Evolutionary conservation across 2,888 invertebrate species (phyloP), one percentile per base, ranked within the genome.

Genomic region (Callyntrura sp.): DNA sequence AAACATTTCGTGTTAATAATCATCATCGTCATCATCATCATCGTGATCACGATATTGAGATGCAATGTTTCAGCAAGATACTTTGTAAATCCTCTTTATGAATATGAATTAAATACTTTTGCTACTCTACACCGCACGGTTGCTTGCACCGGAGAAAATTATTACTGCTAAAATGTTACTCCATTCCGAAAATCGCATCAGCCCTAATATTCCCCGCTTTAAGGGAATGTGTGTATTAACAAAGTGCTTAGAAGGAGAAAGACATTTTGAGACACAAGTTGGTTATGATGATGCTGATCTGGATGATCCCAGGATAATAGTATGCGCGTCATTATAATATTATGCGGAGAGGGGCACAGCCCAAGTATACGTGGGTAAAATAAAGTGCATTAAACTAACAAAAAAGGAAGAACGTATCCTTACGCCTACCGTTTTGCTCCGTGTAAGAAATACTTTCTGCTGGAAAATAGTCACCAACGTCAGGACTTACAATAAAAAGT

Each of bases 231-330:
- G 68, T 70, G 68, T 43, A 70, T 70, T 43, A 70, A 43, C 6
- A n/a, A 43, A 43, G 68, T 35, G 43, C 35, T 43, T 43, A 70
- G 43, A 70, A 8, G 43, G 68, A 35, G 43, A 79, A 62, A 86
- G 68, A 70, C 35, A 70, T 70, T 70, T 70, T 70, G 17, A 43
- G n/a, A 55, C 12, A 35, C 17, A 23, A 1, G 17, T 45, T 28
- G 70, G 55, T 83, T 85, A 57, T 14, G 57, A 14, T 57, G 20
- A 60, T 65, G 65, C 11, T 65, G n/a, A 65, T 65, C 65, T 5
- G 65, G 65, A 88, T 91, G 91, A 91, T 90, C 88, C 88, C 88
- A 85, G 76, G 90, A 91, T 91, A 91, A 90, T 90, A 79, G 60
- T 82, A 90, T 83, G 83, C 86, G 60, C 65, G 5, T 25, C 23